Evolutionary conservation across 2,113 vertebrate genomes (phyloP).

Genomic region (Pampusana beccarii): DNA sequence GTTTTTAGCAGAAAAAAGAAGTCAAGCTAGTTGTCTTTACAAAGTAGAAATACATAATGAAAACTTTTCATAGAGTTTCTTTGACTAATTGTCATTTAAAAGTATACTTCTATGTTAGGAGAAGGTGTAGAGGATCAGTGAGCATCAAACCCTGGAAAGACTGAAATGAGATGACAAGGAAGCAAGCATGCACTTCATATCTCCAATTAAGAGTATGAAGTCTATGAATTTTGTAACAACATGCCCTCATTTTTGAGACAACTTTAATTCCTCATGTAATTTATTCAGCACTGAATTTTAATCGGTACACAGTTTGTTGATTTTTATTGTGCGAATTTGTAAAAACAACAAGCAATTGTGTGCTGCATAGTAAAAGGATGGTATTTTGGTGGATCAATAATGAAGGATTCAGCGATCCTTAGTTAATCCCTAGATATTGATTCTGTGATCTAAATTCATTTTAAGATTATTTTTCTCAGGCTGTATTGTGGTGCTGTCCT

Average conservation of each 20-base stretch:
- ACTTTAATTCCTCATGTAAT: slow-evolving; percentile 28
- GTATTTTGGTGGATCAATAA: slow-evolving; percentile 63
- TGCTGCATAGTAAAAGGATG: slow-evolving; percentile 15
- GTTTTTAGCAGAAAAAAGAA: background rate
- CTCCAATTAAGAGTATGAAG: background rate
- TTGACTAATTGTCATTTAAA: background rate
- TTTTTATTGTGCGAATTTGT: slow-evolving; percentile 47
- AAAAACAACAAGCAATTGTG: slow-evolving; percentile 43
- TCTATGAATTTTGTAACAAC: slow-evolving; percentile 8
- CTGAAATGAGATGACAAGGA: background rate
- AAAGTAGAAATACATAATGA: background rate
- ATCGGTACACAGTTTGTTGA: slow-evolving; percentile 20
- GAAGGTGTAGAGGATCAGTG: background rate
- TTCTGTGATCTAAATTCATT: slow-evolving; percentile 71
- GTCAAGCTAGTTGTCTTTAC: background rate
- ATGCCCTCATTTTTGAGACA: background rate
- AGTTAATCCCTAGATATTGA: slow-evolving; percentile 62
- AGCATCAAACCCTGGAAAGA: background rate
- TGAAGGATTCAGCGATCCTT: slow-evolving; percentile 68
- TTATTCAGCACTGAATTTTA: slow-evolving; percentile 40
- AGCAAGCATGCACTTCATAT: background rate
- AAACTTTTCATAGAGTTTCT: background rate
- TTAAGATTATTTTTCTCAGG: slow-evolving; percentile 68
- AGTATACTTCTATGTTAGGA: background rate
- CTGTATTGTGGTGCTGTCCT: background rate